Base-by-base conservation (phyloP, 2,797 vertebrate species). In the Pangasius larnaudii region DNA sequence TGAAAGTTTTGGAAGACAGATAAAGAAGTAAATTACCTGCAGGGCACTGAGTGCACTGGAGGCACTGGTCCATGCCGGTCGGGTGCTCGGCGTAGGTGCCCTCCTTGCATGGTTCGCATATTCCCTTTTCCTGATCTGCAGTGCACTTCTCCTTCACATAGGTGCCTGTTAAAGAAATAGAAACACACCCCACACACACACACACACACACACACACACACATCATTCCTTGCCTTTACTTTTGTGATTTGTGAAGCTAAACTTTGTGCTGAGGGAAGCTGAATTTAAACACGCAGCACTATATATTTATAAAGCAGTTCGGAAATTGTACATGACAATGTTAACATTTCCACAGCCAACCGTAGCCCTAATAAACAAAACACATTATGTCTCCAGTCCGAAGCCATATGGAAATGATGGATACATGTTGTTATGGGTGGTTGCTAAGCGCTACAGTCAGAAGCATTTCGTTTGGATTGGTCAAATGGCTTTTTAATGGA, bases 41-140 rank as follows among this genome's bases (percentile, higher is more conserved):
- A 90, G 95, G 96, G 79, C 96, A 97, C 90, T 95, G 94, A 3
- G 93, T 96, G 13, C 96, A 97, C 19, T 94, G 95, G 90, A 97
- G 88, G 87, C 96, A 97, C 90, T 95, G 94, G 84, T 88, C 89
- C 96, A 97, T 96, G 86, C 96, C 96, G 11, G 96, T 97, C 87
- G 95, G 93, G 91, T 97, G 96, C 88, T 96, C 96, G 0, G 96
- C 96, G 94, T 95, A 96, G 1, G 95, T 96, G 24, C 94, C 95
- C 0, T 91, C 56, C 16, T 96, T 95, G 79, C 96, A 97, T 6
- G 90, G 30, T 1, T 88, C 65, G 59, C 96, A 97, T 0, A 27
- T 91, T 46, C 96, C 96, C 0, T 61, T 83, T 49, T 95, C 93
- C 10, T 90, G 90, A 88, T 95, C 91, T 36, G 65, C 63, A 13